phyloP scores from a whole-genome alignment of 1,140 invertebrate genomes.

The Tribolium castaneum region DNA sequence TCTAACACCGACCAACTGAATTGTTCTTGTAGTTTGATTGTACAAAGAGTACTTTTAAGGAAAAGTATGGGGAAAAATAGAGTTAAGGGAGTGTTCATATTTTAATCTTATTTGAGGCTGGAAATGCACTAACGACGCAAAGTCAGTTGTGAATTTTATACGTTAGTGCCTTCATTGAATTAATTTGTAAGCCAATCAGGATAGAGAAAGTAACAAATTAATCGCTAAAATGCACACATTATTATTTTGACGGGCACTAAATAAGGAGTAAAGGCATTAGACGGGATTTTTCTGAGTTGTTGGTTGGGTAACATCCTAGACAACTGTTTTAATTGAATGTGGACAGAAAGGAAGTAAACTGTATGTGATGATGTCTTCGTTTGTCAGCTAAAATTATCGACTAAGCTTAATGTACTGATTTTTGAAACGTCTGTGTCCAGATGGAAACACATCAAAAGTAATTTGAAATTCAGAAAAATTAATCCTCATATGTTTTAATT shows the following conservation, averaged over 20 bases:
- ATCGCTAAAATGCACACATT: not conserved
- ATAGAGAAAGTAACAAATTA: not conserved
- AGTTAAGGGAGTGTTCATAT: too few species aligned
- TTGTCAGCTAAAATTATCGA: too few species aligned
- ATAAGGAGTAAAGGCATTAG: not conserved
- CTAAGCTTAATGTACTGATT: too few species aligned
- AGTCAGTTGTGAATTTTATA: not conserved
- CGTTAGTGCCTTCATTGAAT: not conserved
- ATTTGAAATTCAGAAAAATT: too few species aligned
- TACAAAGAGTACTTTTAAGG: not conserved
- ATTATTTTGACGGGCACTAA: not conserved
- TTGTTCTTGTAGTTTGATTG: constrained; percentile 71
- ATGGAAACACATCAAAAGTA: too few species aligned
- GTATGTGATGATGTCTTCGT: too few species aligned
- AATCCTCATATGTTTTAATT: too few species aligned
- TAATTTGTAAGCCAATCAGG: not conserved
- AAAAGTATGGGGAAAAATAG: not conserved
- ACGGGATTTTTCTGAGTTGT: not conserved
- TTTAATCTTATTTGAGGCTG: not conserved
- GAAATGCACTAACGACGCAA: not conserved
- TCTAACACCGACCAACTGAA: constrained; percentile 82
- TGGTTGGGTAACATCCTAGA: not conserved
- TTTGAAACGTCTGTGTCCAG: too few species aligned
- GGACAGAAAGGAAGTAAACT: too few species aligned
- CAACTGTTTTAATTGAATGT: too few species aligned